Evolutionary conservation across 2,888 invertebrate species (phyloP).

Genomic region (Andrena fulva): DNA sequence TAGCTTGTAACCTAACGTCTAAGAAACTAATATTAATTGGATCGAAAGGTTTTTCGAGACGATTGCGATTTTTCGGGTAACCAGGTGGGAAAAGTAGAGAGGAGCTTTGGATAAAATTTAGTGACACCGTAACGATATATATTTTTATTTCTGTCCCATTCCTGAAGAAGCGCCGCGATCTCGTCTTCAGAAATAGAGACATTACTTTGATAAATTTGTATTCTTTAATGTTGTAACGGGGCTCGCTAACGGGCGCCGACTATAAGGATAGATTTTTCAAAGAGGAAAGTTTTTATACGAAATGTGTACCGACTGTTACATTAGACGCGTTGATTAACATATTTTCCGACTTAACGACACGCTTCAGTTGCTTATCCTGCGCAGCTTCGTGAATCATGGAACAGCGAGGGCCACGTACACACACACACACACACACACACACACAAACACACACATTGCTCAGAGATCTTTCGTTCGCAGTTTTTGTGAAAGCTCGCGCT

Average conservation of each 20-base stretch:
- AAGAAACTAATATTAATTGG: slow-evolving; percentile 39
- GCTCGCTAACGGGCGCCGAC: slow-evolving; percentile 56
- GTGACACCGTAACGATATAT: slow-evolving; percentile 50
- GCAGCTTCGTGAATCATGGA: slow-evolving; percentile 57
- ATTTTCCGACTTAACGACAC: slow-evolving; percentile 27
- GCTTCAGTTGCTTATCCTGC: slow-evolving; percentile 49
- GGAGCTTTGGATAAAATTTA: slow-evolving; percentile 57
- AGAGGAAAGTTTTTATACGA: slow-evolving; percentile 59
- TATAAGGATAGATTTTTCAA: slow-evolving; percentile 61
- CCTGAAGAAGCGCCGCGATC: slow-evolving; percentile 40
- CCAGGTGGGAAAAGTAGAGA: slow-evolving; percentile 41
- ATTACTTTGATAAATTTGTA: slow-evolving; percentile 62
- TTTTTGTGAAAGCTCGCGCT: slow-evolving; percentile 51
- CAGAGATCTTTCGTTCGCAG: slow-evolving; percentile 56
- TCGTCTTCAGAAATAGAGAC: slow-evolving; percentile 54
- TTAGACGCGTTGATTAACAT: slow-evolving; percentile 36
- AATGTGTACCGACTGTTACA: slow-evolving; percentile 54
- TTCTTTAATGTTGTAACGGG: slow-evolving; percentile 63
- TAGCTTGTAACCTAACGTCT: slow-evolving; percentile 43
- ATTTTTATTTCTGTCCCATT: slow-evolving; percentile 55
- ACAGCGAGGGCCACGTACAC: slow-evolving; percentile 42
- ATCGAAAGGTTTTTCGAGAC: slow-evolving; percentile 28
- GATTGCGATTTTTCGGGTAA: slow-evolving; percentile 46
- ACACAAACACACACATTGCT: slow-evolving; percentile 51
- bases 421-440: slow-evolving; percentile 11